Evolutionary conservation across 2,888 invertebrate genomes (phyloP), one percentile per base, ranked within the genome.

Genomic region (Augochlorella aurata): DNA sequence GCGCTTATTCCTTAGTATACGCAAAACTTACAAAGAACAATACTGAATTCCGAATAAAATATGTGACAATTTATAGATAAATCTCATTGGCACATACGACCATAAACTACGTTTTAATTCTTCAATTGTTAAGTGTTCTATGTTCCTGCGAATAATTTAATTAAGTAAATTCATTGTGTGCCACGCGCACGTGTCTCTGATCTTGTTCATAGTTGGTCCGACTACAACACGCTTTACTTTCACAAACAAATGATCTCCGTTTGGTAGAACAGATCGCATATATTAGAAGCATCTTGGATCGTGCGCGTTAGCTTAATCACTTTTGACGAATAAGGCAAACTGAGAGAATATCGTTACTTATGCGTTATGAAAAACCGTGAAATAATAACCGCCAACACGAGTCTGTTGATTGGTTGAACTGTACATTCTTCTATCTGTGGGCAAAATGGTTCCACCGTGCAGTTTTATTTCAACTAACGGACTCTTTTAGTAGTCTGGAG

Each of bases 381-480:
- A 84, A 76, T 72, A 74, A 79, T 81, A 86, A 86, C 78, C 89
- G 88, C 89, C 89, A 85, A 86, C 82, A 88, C 89, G 87, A 89
- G 85, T 88, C 87, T 79, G 68, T 67, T 74, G 79, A 79, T 85
- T 79, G 77, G 74, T 75, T 82, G 74, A 82, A 84, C 81, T 82
- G 77, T 83, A 86, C 81, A 84, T 69, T 65, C n/a, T 44, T 77
- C 73, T 78, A 76, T 83, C 65, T 74, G 77, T 79, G 68, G 74
- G 71, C 76, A 83, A 58, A 58, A 82, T 80, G 84, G 72, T 80
- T 85, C 68, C 73, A 75, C 80, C 38, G 80, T 86, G 84, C 77
- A 77, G 81, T 84, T 82, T 86, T 83, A 71, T 87, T 90, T 86
- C 78, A 90, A 85, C 87, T 89, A 87, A 85, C 86, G 84, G 87